Conservation (phyloP, 2,113 vertebrate genomes). For the Piaya cayana region DNA sequence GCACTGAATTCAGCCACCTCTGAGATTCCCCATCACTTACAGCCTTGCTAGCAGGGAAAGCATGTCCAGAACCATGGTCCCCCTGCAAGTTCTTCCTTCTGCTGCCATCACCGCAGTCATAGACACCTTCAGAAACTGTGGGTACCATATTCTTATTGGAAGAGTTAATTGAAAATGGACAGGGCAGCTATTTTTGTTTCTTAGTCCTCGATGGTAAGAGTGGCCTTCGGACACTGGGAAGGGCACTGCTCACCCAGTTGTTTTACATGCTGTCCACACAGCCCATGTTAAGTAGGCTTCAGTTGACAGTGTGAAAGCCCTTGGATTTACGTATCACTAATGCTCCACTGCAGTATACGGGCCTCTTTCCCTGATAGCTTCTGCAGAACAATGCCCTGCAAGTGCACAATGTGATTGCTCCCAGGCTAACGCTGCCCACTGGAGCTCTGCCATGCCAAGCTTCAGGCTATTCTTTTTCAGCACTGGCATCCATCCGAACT, state of each 20-base stretch:
- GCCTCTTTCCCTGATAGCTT: neutral
- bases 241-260: neutral
- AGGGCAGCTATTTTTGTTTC: neutral
- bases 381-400: neutral
- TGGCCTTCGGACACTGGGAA: neutral
- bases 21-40: neutral
- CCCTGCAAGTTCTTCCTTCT: neutral
- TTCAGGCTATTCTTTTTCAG: neutral
- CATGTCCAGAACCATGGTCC: neutral
- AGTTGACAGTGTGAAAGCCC: neutral
- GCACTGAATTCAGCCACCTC: neutral
- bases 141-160: neutral
- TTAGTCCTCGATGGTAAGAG: neutral
- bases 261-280: neutral
- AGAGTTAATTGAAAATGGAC: neutral
- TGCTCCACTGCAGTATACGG: neutral
- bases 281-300: neutral
- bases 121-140: neutral
- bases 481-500: neutral
- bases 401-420: neutral
- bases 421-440: neutral
- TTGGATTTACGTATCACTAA: neutral
- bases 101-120: neutral
- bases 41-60: neutral
- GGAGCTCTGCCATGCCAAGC: neutral